Evolutionary conservation across 64 coral and sea anemone genomes (phyloP).

Genomic region (Pocillopora damicornis): DNA sequence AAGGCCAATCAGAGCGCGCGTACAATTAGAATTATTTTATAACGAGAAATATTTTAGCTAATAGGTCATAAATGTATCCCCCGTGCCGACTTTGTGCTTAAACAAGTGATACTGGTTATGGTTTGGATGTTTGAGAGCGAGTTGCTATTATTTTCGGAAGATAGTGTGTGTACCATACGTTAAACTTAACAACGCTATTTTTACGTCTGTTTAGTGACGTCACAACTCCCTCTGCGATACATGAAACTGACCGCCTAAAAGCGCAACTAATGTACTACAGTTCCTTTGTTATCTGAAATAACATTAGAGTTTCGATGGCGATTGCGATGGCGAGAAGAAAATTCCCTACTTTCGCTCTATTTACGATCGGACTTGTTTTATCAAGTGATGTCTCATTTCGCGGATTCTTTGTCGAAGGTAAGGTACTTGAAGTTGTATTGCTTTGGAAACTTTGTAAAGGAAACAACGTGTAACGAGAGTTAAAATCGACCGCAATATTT

Average conservation of each 20-base stretch:
- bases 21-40: too few species aligned
- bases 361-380: background rate
- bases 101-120: too few species aligned
- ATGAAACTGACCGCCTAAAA: background rate
- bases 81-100: background rate
- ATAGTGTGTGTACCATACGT: background rate
- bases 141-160: too few species aligned
- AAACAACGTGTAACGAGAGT: too few species aligned
- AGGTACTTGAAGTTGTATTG: background rate
- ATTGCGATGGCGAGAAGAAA: background rate
- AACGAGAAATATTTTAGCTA: too few species aligned
- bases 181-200: background rate
- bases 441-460: too few species aligned
- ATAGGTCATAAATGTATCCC: too few species aligned
- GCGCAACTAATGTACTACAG: background rate
- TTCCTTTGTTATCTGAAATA: background rate
- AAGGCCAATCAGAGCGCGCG: too few species aligned
- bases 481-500: too few species aligned
- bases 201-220: background rate
- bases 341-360: background rate
- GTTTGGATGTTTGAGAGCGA: too few species aligned
- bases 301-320: background rate
- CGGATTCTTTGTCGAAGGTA: background rate
- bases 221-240: background rate
- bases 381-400: background rate